A percentile compares a stretch with the other conserved stretches of the same genome.
These are phyloP conservation scores for Mylabris sibirica DNA, from an alignment of 2,888 invertebrate species.

Conservation along the genomic window DNA sequence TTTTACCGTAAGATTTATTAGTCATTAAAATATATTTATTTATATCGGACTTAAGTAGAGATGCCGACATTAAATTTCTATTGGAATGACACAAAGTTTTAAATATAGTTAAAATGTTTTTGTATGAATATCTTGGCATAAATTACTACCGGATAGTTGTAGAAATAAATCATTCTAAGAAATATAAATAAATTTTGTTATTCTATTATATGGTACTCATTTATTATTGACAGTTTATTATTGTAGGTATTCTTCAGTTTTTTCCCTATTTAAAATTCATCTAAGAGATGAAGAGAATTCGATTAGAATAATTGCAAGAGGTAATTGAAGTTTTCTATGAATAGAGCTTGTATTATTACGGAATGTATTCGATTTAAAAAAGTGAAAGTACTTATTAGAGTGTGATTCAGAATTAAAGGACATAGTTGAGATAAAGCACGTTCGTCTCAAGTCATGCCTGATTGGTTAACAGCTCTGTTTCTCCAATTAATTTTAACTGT, in stretches of 20 bases:
- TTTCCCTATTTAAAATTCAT: background rate
- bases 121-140: background rate
- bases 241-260: background rate
- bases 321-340: background rate
- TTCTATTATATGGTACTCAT: background rate
- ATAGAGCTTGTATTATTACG: too few relatives aligned
- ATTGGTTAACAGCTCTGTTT: too few relatives aligned
- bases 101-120: background rate
- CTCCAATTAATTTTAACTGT: too few relatives aligned
- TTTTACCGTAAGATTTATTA: background rate
- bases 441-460: too few relatives aligned
- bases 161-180: background rate
- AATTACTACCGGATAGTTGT: background rate
- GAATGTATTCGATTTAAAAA: too few relatives aligned
- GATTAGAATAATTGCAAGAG: background rate
- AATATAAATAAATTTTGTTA: background rate
- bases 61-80: background rate
- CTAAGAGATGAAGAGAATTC: too few relatives aligned
- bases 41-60: background rate
- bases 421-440: too few relatives aligned
- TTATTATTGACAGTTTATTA: background rate
- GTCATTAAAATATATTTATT: background rate
- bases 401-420: too few relatives aligned
- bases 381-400: too few relatives aligned
- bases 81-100: slow-evolving; percentile 1